Evolutionary conservation across 2,888 invertebrate species (phyloP).

Genomic region (Eristalis tenax): DNA sequence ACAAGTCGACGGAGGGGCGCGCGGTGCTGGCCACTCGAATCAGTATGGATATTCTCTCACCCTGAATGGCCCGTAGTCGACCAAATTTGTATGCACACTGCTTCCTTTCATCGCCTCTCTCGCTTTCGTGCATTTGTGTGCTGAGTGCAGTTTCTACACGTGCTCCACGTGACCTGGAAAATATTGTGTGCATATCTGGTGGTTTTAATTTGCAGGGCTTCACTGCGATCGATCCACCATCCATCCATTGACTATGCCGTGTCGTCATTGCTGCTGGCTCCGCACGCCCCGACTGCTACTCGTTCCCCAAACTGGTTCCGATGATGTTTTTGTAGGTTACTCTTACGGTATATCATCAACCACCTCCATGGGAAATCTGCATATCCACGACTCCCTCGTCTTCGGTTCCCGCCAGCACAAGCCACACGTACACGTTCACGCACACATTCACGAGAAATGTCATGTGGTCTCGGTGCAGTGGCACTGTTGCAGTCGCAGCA

Average conservation of each 20-base stretch:
- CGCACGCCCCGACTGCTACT: background rate
- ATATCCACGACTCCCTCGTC: background rate
- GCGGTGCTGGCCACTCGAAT: background rate
- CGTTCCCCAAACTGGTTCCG: slow-evolving; percentile 49
- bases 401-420: background rate
- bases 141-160: slow-evolving; percentile 33
- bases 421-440: background rate
- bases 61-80: background rate
- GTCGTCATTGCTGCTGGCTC: background rate
- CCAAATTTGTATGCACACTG: slow-evolving; percentile 23
- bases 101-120: background rate
- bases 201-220: slow-evolving; percentile 56
- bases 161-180: slow-evolving; percentile 69
- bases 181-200: slow-evolving; percentile 37
- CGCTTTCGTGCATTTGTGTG: background rate
- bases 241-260: slow-evolving; percentile 3
- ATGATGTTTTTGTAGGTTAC: slow-evolving; percentile 61
- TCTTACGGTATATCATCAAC: slow-evolving; percentile 58
- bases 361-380: slow-evolving; percentile 18
- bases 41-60: slow-evolving; percentile 40
- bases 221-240: slow-evolving; percentile 40
- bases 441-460: background rate
- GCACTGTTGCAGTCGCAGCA: background rate
- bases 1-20: background rate
- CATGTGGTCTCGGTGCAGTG: slow-evolving; percentile 12